These are phyloP conservation scores for Cyrtonyx montezumae DNA, from an alignment of 2,113 vertebrate species.

Conservation along the genomic window DNA sequence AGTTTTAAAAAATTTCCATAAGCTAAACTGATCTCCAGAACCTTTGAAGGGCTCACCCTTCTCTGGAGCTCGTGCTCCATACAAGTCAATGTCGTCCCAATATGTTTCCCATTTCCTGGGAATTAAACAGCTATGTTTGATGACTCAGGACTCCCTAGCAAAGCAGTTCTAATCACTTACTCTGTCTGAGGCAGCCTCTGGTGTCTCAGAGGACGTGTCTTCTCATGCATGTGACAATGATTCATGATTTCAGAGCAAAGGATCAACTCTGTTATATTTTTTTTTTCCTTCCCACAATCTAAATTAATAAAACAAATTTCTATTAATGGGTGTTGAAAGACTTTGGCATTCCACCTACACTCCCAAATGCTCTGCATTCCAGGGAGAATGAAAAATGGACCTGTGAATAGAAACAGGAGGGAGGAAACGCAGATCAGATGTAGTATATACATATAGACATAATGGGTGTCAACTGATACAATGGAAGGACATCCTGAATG, in stretches of 20 bases:
- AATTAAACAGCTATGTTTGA: conserved; percentile 51
- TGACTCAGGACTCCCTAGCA: conserved; percentile 44
- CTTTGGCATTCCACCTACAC: conserved; percentile 16
- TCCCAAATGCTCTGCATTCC: conserved; percentile 44
- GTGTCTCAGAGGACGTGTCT: conserved; percentile 36
- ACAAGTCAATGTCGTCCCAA: conserved; percentile 26
- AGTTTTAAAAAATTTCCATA: conserved; percentile 18
- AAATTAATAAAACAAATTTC: conserved; percentile 67
- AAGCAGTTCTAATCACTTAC: conserved; percentile 12
- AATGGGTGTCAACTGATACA: neutral
- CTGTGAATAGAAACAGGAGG: conserved; percentile 35
- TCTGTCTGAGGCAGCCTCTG: conserved; percentile 30
- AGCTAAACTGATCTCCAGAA: conserved; percentile 27
- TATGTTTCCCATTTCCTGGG: conserved; percentile 57
- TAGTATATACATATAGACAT: neutral
- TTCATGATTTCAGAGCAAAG: conserved; percentile 41
- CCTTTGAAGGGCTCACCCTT: conserved; percentile 16
- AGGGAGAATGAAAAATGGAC: conserved; percentile 38
- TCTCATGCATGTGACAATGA: neutral
- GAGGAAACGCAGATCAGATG: neutral
- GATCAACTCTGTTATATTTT: neutral
- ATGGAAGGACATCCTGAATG: neutral
- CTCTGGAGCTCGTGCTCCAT: conserved; percentile 25
- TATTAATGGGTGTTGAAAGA: conserved; percentile 60
- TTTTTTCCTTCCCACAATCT: neutral